Percentiles rank a stretch among this genome's conserved stretches.
Evolutionary conservation across 2,888 invertebrate genomes (phyloP).

Genomic region (Atethmia centrago): DNA sequence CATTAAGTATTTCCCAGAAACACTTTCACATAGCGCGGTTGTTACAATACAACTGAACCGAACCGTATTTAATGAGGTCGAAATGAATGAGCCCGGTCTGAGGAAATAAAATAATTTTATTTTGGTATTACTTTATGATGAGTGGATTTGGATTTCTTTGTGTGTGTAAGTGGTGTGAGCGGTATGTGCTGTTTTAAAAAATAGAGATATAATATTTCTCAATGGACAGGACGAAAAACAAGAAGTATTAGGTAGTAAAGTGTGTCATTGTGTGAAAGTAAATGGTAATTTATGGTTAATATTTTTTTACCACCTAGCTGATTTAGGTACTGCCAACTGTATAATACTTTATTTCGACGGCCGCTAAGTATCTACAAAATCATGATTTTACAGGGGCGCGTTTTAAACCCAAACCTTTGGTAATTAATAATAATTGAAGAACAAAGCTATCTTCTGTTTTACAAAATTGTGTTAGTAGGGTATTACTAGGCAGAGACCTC

Average conservation of each 20-base stretch:
- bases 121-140: conserved; percentile 36
- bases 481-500: too few relatives aligned
- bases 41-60: conserved; percentile 47
- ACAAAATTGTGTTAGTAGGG: too few relatives aligned
- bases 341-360: too few relatives aligned
- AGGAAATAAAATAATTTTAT: conserved; percentile 47
- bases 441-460: too few relatives aligned
- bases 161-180: conserved; percentile 22
- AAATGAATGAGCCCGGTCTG: conserved; percentile 31
- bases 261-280: neutral
- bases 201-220: neutral
- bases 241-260: neutral
- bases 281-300: neutral
- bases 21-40: conserved; percentile 16
- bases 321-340: neutral
- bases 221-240: neutral
- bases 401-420: too few relatives aligned
- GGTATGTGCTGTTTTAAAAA: neutral
- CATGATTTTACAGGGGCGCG: too few relatives aligned
- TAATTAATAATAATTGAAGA: too few relatives aligned
- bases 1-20: conserved; percentile 34
- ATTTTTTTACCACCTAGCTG: neutral
- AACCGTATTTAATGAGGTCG: conserved; percentile 49
- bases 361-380: too few relatives aligned
- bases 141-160: conserved; percentile 36